Evolutionary conservation across 2,888 invertebrate genomes (phyloP), one percentile per base, ranked within the genome.

Genomic region (Torymus tubicola): DNA sequence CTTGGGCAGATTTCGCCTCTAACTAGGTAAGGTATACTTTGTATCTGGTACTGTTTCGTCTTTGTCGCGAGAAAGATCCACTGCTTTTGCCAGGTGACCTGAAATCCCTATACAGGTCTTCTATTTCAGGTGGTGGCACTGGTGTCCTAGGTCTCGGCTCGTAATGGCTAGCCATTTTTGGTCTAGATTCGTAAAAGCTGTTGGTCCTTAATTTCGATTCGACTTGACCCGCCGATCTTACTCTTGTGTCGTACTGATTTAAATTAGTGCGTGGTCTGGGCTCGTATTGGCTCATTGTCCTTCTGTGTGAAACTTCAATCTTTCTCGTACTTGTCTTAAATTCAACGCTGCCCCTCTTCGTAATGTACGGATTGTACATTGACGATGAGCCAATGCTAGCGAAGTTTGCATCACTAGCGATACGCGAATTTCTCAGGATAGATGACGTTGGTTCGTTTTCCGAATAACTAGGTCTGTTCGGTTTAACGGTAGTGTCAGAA

Each of bases 31-130:
- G 81, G 70, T 86, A 86, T 75, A 88, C 87, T 69, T 88, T 88
- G 80, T 88, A 89, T 74, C 88, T 86, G 1, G 87, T 88, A 67
- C 88, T 87, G 80, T 88, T 87, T n/a, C 87, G 82, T 71, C 87
- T 85, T 18, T 85, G 83, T 18, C 85, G 82, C 50, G 85, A 80
- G 0, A 78, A 72, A 8, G 84, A 72, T 0, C 83, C 50, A 2
- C 78, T 73, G 53, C 2, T 61, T 50, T 65, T 70, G 3, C 52
- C 57, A 55, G 83, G 21, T 70, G 81, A 14, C 81, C 64, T 55
- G 14, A 71, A 80, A 16, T 80, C 80, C 50, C 21, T 70, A 53
- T 71, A 61, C 13, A 78, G 81, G 10, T 86, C 83, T 60, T 86
- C 84, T 67, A 83, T 83, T 14, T 87, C 86, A 4, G 83, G 60